These are phyloP conservation scores for Heterocephalus glaber DNA, from an alignment of 2,113 vertebrate genomes.

Conservation along the genomic window DNA sequence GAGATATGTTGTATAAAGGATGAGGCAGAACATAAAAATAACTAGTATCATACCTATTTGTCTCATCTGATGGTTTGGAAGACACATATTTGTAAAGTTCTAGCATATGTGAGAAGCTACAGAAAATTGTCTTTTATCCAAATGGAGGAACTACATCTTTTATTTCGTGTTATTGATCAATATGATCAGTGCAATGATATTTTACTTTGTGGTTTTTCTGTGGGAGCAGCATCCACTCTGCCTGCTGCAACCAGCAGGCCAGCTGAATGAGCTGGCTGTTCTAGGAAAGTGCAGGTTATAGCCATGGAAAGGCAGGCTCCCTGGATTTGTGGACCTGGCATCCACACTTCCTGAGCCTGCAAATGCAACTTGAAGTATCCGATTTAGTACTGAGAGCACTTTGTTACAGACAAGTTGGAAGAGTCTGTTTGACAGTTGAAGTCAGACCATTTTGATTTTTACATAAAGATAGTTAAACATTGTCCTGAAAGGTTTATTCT, in stretches of 20 bases:
- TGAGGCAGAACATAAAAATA: slow-evolving; percentile 51
- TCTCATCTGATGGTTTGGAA: slow-evolving; percentile 33
- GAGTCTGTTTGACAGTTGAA: slow-evolving; percentile 67
- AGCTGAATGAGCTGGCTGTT: slow-evolving; percentile 12
- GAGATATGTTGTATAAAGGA: slow-evolving; percentile 60
- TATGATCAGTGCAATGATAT: slow-evolving; percentile 48
- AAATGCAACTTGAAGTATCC: neutral
- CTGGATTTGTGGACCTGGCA: neutral
- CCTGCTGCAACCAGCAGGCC: neutral
- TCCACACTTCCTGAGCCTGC: neutral
- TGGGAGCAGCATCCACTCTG: neutral
- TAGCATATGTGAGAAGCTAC: slow-evolving; percentile 37
- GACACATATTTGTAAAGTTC: slow-evolving; percentile 51
- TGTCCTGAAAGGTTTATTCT: slow-evolving; percentile 67
- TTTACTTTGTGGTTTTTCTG: slow-evolving; percentile 46
- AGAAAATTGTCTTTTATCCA: slow-evolving; percentile 60
- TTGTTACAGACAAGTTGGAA: slow-evolving; percentile 42
- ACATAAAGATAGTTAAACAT: slow-evolving; percentile 73
- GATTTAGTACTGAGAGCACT: neutral
- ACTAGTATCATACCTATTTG: neutral
- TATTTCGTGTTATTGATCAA: slow-evolving; percentile 61
- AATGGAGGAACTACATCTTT: slow-evolving; percentile 1
- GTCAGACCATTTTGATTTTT: slow-evolving; percentile 72
- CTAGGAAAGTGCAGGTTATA: neutral
- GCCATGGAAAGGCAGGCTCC: slow-evolving; percentile 22